These are phyloP conservation scores for Philaethria dido DNA, from an alignment of 2,888 invertebrate species.

Conservation along the genomic window DNA sequence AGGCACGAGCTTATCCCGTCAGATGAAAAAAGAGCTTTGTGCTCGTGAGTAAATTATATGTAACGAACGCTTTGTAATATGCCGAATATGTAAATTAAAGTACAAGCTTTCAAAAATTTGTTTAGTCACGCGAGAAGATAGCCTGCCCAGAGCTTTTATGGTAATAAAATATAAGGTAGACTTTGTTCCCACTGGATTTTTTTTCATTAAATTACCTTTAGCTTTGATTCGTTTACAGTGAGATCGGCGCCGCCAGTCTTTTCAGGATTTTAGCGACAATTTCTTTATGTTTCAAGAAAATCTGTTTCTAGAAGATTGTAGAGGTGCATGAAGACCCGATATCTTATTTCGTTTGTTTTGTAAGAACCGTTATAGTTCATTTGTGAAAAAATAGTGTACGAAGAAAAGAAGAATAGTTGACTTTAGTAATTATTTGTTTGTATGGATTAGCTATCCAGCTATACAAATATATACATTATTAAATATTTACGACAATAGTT, in stretches of 20 bases:
- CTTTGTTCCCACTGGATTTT: background rate
- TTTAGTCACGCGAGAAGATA: slow-evolving; percentile 1
- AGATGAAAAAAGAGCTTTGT: slow-evolving; percentile 23
- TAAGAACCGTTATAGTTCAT: too few species aligned
- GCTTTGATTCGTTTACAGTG: too few species aligned
- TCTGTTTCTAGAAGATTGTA: too few species aligned
- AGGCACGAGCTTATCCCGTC: slow-evolving; percentile 48
- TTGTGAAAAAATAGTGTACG: too few species aligned
- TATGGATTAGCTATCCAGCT: too few species aligned
- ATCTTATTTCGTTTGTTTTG: too few species aligned
- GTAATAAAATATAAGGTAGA: background rate
- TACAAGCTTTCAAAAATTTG: slow-evolving; percentile 3
- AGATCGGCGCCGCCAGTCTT: too few species aligned
- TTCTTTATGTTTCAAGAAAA: background rate
- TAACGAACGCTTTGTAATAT: slow-evolving; percentile 27
- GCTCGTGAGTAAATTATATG: slow-evolving; percentile 21
- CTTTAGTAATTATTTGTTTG: too few species aligned
- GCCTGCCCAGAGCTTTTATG: background rate
- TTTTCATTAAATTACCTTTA: background rate
- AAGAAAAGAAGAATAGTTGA: too few species aligned
- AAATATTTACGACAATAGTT: too few species aligned
- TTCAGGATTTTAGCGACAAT: background rate
- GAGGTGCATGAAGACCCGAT: too few species aligned
- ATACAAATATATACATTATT: too few species aligned
- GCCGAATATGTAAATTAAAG: slow-evolving; percentile 26